Evolutionary conservation across 2,888 invertebrate genomes (phyloP), one percentile per base, ranked within the genome.

Genomic region (Diogma glabrata): DNA sequence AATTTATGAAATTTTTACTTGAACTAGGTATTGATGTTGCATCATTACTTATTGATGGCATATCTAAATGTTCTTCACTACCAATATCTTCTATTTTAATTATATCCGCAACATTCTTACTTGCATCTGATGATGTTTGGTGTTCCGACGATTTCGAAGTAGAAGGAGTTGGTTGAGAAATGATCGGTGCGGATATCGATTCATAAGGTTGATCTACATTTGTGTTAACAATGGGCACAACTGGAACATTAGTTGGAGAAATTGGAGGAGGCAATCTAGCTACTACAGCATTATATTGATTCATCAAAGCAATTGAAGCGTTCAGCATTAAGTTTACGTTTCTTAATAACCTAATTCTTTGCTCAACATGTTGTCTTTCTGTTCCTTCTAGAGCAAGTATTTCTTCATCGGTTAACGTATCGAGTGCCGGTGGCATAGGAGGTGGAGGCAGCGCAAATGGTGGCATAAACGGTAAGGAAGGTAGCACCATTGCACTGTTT

Each of bases 301-400:
- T 87, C 87, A 97, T 91, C 72, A 97, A 84, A 47, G 90, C 74
- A 54, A 88, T 87, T 3, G 95, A 93, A 38, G 95, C 92, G 69
- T 97, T 96, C 59, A 99, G 69, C 69, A 99, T 80, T 2, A 89
- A 75, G 73, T 91, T 84, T 58, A 93, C 86, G 70, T 93, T 89
- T 53, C 83, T 78, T 49, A 92, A 73, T 61, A 85, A 76, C 74
- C 87, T 85, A 55, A 99, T 81, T 55, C 99, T 77, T 5, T 93
- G 92, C 67, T 96, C 93, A 28, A 97, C 79, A 60, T 91, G 86
- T 57, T 82, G 78, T 54, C 96, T 77, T 61, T 91, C 84, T 57
- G 79, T 81, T 24, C 94, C 94, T 70, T 99, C 99, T 83, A 99
- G 80, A 14, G 80, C 76, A 52, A 78, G 75, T 51, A 99, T 74